phyloP scores from a whole-genome alignment of 2,888 invertebrate genomes.

The Tupiocoris notatus region DNA sequence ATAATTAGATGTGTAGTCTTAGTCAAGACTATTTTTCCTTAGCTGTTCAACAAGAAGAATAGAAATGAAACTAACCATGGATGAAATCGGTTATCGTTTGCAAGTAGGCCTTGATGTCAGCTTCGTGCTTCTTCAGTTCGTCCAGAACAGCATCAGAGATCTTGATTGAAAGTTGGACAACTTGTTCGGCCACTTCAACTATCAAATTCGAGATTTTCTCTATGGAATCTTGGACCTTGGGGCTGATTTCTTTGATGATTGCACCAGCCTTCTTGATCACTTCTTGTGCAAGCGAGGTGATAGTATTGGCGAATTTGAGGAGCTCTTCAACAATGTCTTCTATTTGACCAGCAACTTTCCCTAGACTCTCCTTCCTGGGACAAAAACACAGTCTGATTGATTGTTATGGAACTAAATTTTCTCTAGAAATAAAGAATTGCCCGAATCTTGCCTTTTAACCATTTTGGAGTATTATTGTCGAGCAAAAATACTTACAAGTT shows the following conservation, averaged over 20 bases:
- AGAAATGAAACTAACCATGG: slow-evolving; percentile 43
- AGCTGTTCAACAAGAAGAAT: no score
- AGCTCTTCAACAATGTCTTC: slow-evolving; percentile 49
- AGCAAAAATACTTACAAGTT: slow-evolving; percentile 61
- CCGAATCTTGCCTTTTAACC: no score
- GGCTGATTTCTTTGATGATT: slow-evolving; percentile 53
- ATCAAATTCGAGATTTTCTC: slow-evolving; percentile 55
- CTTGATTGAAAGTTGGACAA: slow-evolving; percentile 56
- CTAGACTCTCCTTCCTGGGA: slow-evolving; percentile 55
- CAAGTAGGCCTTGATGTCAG: slow-evolving; percentile 62
- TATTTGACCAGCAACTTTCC: slow-evolving; percentile 52
- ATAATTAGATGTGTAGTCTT: no score
- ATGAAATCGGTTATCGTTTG: slow-evolving; percentile 43
- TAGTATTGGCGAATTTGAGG: slow-evolving; percentile 53
- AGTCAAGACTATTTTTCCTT: no score
- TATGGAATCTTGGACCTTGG: slow-evolving; percentile 51
- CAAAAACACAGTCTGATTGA: no score
- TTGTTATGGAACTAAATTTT: no score
- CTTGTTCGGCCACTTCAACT: slow-evolving; percentile 55
- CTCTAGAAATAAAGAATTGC: no score
- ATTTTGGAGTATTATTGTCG: no score
- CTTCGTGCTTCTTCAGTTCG: slow-evolving; percentile 65
- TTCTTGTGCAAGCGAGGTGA: slow-evolving; percentile 53
- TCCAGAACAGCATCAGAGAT: slow-evolving; percentile 56
- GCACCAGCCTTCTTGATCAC: slow-evolving; percentile 54